A percentile compares a stretch with the other conserved stretches of the same genome.
Evolutionary conservation across 2,113 vertebrate genomes (phyloP).

Genomic region (Pterocles gutturalis): DNA sequence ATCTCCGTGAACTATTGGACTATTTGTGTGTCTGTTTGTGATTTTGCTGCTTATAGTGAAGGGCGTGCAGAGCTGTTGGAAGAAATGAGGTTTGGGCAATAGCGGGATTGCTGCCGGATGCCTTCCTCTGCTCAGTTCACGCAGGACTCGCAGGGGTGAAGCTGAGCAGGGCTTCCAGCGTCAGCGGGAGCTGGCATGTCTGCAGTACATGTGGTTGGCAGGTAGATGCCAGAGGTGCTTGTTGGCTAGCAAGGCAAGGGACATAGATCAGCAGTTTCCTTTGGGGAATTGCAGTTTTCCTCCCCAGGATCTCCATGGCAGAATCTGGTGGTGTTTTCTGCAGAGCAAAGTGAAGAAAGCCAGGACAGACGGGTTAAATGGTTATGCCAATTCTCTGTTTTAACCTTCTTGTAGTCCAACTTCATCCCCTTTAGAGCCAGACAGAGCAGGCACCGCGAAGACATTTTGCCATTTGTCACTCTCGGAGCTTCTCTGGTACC

Average conservation of each 20-base stretch:
- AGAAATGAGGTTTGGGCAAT: neutral
- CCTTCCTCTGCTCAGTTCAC: neutral
- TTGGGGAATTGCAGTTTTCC: neutral
- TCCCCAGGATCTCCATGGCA: accelerated
- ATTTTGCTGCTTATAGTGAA: neutral
- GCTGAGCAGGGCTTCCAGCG: neutral
- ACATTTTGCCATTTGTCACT: neutral
- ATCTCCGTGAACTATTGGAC: neutral
- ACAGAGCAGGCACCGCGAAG: neutral
- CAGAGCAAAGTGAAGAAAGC: neutral
- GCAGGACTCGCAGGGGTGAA: neutral
- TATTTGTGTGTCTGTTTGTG: neutral
- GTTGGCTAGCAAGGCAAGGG: neutral
- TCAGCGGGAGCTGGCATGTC: neutral
- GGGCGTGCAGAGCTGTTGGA: neutral
- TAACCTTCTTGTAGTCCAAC: neutral
- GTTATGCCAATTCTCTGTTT: neutral
- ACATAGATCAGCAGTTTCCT: neutral
- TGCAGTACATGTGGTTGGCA: neutral
- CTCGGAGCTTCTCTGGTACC: neutral
- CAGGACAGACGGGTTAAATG: neutral
- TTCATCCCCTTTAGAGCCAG: neutral
- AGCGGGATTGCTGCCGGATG: neutral
- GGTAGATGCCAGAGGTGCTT: neutral
- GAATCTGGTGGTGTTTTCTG: neutral